These are phyloP conservation scores for Odocoileus virginianus DNA, from an alignment of 2,113 vertebrate species.

Conservation along the genomic window DNA sequence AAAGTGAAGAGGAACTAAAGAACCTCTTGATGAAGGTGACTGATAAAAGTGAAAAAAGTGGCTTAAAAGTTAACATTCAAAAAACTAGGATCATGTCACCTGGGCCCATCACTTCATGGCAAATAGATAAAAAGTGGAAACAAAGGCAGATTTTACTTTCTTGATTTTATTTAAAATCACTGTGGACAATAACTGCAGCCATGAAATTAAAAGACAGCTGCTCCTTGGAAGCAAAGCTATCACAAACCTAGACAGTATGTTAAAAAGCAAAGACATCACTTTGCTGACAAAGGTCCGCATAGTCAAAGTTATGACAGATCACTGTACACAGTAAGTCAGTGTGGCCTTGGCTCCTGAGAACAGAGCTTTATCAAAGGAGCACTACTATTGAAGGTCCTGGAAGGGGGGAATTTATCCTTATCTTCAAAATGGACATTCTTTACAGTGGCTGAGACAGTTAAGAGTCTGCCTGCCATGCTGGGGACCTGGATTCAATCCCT, in stretches of 20 bases:
- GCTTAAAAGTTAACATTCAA: neutral
- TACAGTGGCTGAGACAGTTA: neutral
- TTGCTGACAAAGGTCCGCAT: neutral
- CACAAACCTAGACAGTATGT: neutral
- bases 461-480: neutral
- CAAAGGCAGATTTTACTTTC: neutral
- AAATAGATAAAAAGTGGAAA: neutral
- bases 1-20: neutral
- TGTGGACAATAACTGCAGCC: rapidly evolving
- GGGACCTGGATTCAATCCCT: neutral
- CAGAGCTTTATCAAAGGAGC: neutral
- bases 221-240: neutral
- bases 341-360: neutral
- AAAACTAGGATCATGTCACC: neutral
- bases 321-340: neutral
- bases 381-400: neutral
- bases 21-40: neutral
- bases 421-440: neutral
- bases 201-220: neutral
- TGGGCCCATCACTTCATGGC: neutral
- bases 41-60: neutral
- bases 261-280: neutral
- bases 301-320: neutral
- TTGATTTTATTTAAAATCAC: neutral
- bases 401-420: neutral